These are phyloP conservation scores for Aethes cnicana DNA, from an alignment of 2,888 invertebrate genomes.

Conservation along the genomic window DNA sequence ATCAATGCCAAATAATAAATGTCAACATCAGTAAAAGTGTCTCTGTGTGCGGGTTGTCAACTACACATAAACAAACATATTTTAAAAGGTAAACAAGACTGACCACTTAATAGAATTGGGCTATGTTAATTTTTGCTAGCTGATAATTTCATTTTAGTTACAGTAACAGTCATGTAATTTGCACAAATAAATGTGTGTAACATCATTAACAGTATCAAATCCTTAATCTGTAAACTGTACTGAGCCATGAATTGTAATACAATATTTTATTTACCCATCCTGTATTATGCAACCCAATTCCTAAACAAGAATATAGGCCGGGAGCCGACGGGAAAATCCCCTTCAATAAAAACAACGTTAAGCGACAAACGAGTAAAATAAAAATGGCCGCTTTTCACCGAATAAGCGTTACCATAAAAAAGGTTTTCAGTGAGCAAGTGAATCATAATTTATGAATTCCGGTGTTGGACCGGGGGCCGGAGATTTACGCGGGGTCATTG, in stretches of 20 bases:
- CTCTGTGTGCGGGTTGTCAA: too few relatives aligned
- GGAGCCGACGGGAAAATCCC: slow-evolving; percentile 35
- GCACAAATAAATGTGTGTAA: too few relatives aligned
- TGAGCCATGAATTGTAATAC: slow-evolving; percentile 17
- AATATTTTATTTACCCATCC: slow-evolving; percentile 26
- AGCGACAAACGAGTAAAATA: slow-evolving; percentile 72
- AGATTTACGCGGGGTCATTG: slow-evolving; percentile 81
- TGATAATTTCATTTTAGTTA: too few relatives aligned
- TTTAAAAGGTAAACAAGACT: too few relatives aligned
- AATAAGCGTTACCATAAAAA: slow-evolving; percentile 81
- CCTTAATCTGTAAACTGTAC: slow-evolving; percentile 9
- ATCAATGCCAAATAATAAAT: too few relatives aligned
- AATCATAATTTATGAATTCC: slow-evolving; percentile 83
- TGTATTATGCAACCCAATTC: slow-evolving; percentile 31
- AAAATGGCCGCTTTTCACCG: slow-evolving; percentile 73
- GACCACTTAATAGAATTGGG: too few relatives aligned
- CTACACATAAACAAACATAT: too few relatives aligned
- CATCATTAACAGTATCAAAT: too few relatives aligned
- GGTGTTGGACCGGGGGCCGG: slow-evolving; percentile 64
- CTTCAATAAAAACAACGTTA: slow-evolving; percentile 51
- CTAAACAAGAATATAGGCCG: slow-evolving; percentile 33
- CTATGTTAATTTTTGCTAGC: too few relatives aligned
- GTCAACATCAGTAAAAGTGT: too few relatives aligned
- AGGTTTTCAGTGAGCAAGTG: slow-evolving; percentile 82
- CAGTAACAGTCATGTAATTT: too few relatives aligned